These are phyloP conservation scores for Prionailurus bengalensis DNA, from an alignment of 2,113 vertebrate genomes.

Conservation along the genomic window DNA sequence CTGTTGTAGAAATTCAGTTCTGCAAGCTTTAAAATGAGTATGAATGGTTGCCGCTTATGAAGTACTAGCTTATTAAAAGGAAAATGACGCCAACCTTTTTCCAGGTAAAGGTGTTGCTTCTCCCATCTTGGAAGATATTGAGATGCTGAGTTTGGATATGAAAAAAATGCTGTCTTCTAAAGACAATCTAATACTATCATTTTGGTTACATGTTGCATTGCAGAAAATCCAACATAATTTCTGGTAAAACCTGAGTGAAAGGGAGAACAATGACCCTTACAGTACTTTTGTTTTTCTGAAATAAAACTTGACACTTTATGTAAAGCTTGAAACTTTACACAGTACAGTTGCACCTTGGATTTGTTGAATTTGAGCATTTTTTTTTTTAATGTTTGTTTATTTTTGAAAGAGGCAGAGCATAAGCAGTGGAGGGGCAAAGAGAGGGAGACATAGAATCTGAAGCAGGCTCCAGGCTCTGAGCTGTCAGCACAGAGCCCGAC, in stretches of 20 bases:
- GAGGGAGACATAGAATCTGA: no score
- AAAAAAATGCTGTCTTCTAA: neutral
- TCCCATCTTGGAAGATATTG: neutral
- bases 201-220: slow-evolving; percentile 32
- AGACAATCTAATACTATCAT: neutral
- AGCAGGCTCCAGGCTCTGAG: no score
- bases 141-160: neutral
- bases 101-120: neutral
- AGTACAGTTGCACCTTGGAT: slow-evolving; percentile 23
- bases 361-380: neutral
- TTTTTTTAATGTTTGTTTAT: no score
- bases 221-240: slow-evolving; percentile 25
- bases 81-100: neutral
- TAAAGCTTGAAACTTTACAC: neutral
- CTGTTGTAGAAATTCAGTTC: slow-evolving; percentile 2
- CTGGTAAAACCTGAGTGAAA: neutral
- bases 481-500: no score
- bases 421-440: no score
- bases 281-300: neutral
- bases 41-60: neutral
- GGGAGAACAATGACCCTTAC: neutral
- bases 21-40: slow-evolving; percentile 12
- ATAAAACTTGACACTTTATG: neutral
- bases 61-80: neutral
- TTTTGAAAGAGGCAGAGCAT: no score